phyloP scores from a whole-genome alignment of 2,888 invertebrate species.

The Conistra vaccinii region DNA sequence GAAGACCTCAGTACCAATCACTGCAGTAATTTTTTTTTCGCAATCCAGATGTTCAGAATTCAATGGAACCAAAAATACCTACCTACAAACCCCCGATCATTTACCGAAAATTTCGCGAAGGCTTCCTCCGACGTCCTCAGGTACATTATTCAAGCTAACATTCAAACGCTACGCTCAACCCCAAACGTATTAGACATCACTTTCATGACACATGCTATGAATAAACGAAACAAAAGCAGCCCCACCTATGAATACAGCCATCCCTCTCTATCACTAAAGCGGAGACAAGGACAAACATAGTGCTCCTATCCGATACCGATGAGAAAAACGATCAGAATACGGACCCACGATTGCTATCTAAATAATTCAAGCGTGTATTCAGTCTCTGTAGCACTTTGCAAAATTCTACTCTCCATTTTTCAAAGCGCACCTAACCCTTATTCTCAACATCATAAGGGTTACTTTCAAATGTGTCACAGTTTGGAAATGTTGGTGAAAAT shows the following conservation, averaged over 20 bases:
- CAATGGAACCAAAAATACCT: conserved; percentile 11
- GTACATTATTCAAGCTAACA: conserved; percentile 79
- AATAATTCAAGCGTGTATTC: conserved; percentile 88
- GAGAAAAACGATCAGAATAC: conserved; percentile 89
- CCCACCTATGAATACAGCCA: conserved; percentile 67
- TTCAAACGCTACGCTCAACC: conserved; percentile 77
- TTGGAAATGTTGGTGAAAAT: conserved; percentile 18
- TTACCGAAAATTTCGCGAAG: conserved; percentile 57
- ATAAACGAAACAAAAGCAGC: conserved; percentile 76
- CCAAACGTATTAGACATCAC: conserved; percentile 83
- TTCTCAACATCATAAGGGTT: conserved; percentile 53
- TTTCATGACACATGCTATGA: conserved; percentile 82
- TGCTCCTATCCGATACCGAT: conserved; percentile 83
- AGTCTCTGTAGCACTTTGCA: conserved; percentile 80
- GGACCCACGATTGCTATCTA: conserved; percentile 88
- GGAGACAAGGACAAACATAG: conserved; percentile 69
- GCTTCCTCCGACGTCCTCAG: conserved; percentile 51
- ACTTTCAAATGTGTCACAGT: conserved; percentile 50
- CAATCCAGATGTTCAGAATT: neutral
- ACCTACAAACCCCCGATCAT: conserved; percentile 15
- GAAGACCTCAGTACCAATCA: neutral
- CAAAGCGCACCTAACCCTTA: conserved; percentile 52
- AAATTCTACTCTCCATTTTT: conserved; percentile 57
- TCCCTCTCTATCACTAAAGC: conserved; percentile 70
- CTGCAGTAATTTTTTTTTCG: neutral